These are phyloP conservation scores for Cygnus olor DNA, from an alignment of 2,797 vertebrate genomes.

Conservation along the genomic window DNA sequence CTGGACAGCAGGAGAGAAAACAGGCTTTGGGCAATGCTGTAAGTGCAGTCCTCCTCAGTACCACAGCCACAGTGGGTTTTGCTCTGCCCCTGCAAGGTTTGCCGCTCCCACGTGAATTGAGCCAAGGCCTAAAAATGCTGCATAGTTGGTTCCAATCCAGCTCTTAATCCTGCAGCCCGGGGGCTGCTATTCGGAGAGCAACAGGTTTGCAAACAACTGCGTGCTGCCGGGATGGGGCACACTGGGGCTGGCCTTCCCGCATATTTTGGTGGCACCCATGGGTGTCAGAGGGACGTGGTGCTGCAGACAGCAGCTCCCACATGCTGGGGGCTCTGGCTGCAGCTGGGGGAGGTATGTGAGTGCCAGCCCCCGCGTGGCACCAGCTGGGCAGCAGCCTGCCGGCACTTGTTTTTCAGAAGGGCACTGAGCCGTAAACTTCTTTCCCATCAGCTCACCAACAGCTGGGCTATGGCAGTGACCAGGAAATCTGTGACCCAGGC, in stretches of 20 bases:
- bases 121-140: conserved; percentile 27
- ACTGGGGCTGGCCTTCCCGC: background rate
- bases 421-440: background rate
- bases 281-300: accelerated
- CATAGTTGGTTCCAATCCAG: conserved; percentile 59
- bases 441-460: conserved; percentile 11
- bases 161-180: background rate
- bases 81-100: background rate
- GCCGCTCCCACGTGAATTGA: background rate
- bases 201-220: conserved; percentile 50
- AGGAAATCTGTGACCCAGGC: accelerated
- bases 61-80: background rate
- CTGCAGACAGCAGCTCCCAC: background rate
- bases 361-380: background rate
- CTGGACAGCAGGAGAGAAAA: background rate
- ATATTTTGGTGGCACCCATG: background rate
- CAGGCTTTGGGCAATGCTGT: too few species aligned
- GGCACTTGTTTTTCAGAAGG: background rate
- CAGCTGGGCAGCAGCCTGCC: conserved; percentile 5
- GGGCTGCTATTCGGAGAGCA: conserved; percentile 21
- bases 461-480: background rate
- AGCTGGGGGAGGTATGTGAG: background rate
- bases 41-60: background rate
- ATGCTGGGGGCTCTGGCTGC: background rate
- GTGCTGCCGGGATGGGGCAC: accelerated